Base-by-base conservation (phyloP, 2,797 vertebrate genomes). In the Acomys russatus region DNA sequence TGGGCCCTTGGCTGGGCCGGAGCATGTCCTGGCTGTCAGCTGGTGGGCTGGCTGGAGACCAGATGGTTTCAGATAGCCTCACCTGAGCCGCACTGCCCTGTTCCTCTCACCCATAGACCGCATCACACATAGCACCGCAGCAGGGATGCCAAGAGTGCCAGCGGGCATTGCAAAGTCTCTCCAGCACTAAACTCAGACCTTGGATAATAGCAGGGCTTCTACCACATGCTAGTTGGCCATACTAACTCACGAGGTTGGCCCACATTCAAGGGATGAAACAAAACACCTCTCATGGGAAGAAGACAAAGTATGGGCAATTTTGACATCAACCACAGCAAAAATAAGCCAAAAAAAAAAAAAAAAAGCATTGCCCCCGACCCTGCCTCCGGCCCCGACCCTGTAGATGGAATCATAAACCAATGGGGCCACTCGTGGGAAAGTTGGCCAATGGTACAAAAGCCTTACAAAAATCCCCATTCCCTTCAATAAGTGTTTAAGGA, bases 41-140 rank as follows among this genome's bases (percentile, higher is more conserved):
- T 80, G 86, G 63, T 83, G 64, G 56, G 86, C 30, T 95, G 89
- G 64, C 89, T 94, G 35, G 59, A 92, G 70, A 89, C 83, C 93
- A 89, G 63, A 14, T 73, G 78, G 51, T 73, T 87, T 74, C 33
- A 49, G 59, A 63, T 23, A 73, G 64, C 86, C 70, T 86, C 91
- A 76, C 89, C 91, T 80, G 97, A 93, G 80, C 92, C 33, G 63
- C 35, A 86, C 30, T 88, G 54, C 87, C 92, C 28, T 33, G 71
- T 30, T 77, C 76, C 44, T 88, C 59, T 88, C 51, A 11, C n/a
- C 76, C 68, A 44, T n/a, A 64, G 44, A 49, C 82, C 38, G 66
- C 18, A 2, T 6, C 71, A 44, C 83, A 73, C 79, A 35, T 3
- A 18, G 61, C 70, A 10, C 23, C 5, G 28, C 83, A 80, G 73